phyloP scores from a whole-genome alignment of 2,888 invertebrate genomes.

The Tromatobia lineatoria region DNA sequence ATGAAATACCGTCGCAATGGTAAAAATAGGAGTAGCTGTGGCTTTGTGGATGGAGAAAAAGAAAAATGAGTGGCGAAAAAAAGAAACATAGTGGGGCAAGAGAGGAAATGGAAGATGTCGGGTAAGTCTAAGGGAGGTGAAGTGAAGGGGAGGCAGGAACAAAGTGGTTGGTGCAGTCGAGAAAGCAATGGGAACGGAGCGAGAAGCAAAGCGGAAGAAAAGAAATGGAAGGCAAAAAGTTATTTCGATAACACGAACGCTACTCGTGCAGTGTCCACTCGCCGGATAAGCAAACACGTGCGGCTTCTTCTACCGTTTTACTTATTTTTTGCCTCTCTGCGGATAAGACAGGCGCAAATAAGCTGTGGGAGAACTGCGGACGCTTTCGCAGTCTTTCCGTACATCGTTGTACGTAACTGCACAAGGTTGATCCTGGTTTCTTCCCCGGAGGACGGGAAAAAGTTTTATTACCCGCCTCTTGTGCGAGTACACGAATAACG shows the following conservation, averaged over 20 bases:
- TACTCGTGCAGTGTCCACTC: slow-evolving; percentile 10
- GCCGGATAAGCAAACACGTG: slow-evolving; percentile 32
- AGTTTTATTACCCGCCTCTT: slow-evolving; percentile 43
- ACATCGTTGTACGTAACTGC: slow-evolving; percentile 11
- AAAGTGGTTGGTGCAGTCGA: slow-evolving; percentile 32
- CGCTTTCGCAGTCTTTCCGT: background rate
- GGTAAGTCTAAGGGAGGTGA: slow-evolving; percentile 24
- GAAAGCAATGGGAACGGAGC: slow-evolving; percentile 9
- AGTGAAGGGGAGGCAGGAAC: slow-evolving; percentile 1
- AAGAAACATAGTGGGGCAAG: background rate
- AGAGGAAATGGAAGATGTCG: slow-evolving; percentile 19
- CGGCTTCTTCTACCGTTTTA: background rate
- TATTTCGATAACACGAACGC: slow-evolving; percentile 34
- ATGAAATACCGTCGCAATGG: slow-evolving; percentile 46
- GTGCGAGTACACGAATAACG: slow-evolving; percentile 15
- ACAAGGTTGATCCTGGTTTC: background rate
- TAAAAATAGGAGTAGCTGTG: background rate
- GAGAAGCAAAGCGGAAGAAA: background rate
- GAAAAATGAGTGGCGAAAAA: slow-evolving; percentile 3
- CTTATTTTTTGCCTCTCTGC: background rate
- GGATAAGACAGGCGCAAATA: background rate
- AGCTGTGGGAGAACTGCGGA: background rate
- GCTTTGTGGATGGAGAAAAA: slow-evolving; percentile 10
- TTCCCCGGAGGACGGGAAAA: background rate
- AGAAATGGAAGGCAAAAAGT: slow-evolving; percentile 39